These are phyloP conservation scores for Panagrolaimus sp. DNA, from an alignment of 1,140 invertebrate genomes.

Conservation along the genomic window DNA sequence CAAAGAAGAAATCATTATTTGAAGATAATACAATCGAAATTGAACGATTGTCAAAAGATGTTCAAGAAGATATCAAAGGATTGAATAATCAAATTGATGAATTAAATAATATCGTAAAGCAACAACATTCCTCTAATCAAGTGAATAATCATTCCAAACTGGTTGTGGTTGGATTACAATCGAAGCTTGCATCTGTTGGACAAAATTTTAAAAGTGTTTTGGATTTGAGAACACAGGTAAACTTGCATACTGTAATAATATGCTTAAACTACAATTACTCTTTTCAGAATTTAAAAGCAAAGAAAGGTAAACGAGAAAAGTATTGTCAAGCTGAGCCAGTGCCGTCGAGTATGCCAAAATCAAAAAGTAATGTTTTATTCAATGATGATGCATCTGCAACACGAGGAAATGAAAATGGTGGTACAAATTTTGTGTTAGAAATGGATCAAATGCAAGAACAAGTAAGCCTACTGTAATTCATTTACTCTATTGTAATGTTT, in stretches of 20 bases:
- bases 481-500: too few relatives aligned
- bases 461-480: neutral
- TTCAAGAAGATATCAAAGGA: slow-evolving; percentile 83
- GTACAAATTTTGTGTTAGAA: slow-evolving; percentile 1
- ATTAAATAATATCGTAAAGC: slow-evolving; percentile 60
- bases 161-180: slow-evolving; percentile 86
- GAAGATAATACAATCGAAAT: slow-evolving; percentile 84
- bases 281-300: slow-evolving; percentile 84
- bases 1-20: slow-evolving; percentile 91
- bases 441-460: slow-evolving; percentile 1
- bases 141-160: slow-evolving; percentile 68
- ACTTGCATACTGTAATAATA: neutral
- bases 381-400: slow-evolving; percentile 3
- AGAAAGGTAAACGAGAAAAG: slow-evolving; percentile 84
- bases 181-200: slow-evolving; percentile 89
- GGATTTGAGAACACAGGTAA: slow-evolving; percentile 77
- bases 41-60: slow-evolving; percentile 88
- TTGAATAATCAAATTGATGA: slow-evolving; percentile 89
- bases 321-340: slow-evolving; percentile 67
- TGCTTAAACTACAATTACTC: neutral
- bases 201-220: slow-evolving; percentile 89
- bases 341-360: slow-evolving; percentile 53
- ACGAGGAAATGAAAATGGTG: neutral
- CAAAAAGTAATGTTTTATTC: slow-evolving; percentile 18
- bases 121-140: slow-evolving; percentile 26